phyloP scores from a whole-genome alignment of 1,140 invertebrate species.

The Archivesica marissinica region DNA sequence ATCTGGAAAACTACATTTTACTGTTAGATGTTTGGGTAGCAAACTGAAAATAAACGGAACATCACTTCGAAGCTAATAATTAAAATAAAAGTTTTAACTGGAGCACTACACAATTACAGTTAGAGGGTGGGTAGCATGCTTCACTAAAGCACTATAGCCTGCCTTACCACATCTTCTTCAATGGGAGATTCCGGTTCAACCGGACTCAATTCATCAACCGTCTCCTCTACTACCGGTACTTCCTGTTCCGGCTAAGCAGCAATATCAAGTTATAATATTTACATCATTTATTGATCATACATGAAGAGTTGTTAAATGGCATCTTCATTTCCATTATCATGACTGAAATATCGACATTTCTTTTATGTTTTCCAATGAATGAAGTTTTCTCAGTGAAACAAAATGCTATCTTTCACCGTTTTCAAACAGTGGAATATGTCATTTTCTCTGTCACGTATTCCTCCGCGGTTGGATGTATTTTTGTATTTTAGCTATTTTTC shows the following conservation, averaged over 20 bases:
- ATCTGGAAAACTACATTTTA: not conserved
- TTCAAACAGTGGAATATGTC: too few species aligned
- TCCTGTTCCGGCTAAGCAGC: conserved; percentile 27
- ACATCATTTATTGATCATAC: too few species aligned
- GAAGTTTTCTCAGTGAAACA: too few species aligned
- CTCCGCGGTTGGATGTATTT: too few species aligned
- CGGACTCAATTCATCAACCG: not conserved
- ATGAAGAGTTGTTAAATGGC: too few species aligned
- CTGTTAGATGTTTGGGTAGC: not conserved
- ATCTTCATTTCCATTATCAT: too few species aligned
- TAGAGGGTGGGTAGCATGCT: conserved; percentile 46
- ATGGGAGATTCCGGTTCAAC: conserved; percentile 19
- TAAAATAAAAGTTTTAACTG: not conserved
- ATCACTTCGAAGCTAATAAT: not conserved
- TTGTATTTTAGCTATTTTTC: too few species aligned
- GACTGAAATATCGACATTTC: too few species aligned
- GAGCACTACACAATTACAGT: conserved; percentile 36
- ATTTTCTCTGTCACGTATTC: too few species aligned
- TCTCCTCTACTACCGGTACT: not conserved
- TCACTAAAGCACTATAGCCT: conserved; percentile 44
- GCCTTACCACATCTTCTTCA: conserved; percentile 56
- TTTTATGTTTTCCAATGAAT: too few species aligned
- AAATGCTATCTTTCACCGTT: too few species aligned
- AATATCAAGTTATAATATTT: conserved; percentile 15
- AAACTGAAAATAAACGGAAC: not conserved